Evolutionary conservation across 2,888 invertebrate genomes (phyloP), one percentile per base, ranked within the genome.

Genomic region (Phlogophora meticulosa): DNA sequence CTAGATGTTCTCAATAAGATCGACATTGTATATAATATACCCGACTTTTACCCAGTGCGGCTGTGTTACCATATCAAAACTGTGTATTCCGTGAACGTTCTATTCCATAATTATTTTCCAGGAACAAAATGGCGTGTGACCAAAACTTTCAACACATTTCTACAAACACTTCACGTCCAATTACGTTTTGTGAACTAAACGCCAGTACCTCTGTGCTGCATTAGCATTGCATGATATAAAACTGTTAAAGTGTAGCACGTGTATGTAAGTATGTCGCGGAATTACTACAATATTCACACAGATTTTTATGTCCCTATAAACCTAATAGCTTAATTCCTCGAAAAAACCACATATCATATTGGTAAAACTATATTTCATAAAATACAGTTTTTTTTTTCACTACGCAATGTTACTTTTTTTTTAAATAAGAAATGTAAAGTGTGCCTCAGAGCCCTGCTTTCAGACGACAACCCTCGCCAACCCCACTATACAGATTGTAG

Each of bases 401-500:
- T n/a, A n/a, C n/a, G n/a, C n/a, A n/a, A n/a, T n/a, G n/a, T n/a
- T n/a, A n/a, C n/a, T n/a, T n/a, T n/a, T n/a, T n/a, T n/a, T n/a
- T n/a, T n/a, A n/a, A 28, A 4, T 28, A 28, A 28, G 4, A 28
- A 28, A 28, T 28, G 28, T 5, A 28, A 28, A 28, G 28, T 28
- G n/a, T n/a, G n/a, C n/a, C n/a, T n/a, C n/a, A n/a, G n/a, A n/a
- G n/a, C n/a, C n/a, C n/a, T n/a, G n/a, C 10, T 11, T 15, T 4
- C 9, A 17, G n/a, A 64, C 22, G 76, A 83, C 87, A 85, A 83
- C 63, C 17, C 52, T 40, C 11, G 0, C 10, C 15, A 53, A 34
- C 10, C 62, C 4, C 5, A 82, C 82, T 84, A 65, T 64, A 80
- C 20, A 66, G 71, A 60, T 59, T 64, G 72, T 67, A 43, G 63